Conservation (phyloP, 2,888 invertebrate species). For the Malthinus seriepunctatus region DNA sequence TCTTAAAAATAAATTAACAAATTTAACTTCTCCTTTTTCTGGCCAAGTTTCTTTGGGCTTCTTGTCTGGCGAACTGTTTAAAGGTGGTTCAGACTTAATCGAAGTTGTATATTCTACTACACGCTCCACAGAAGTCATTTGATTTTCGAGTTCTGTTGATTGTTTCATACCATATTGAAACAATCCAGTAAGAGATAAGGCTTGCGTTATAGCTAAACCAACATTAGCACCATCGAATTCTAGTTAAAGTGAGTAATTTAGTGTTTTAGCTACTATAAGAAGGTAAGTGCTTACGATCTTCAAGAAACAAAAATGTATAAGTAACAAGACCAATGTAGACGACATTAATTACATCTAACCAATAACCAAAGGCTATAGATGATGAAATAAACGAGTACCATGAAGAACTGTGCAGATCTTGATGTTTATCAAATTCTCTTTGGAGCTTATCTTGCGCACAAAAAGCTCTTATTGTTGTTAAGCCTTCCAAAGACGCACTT, state of each 20-base stretch:
- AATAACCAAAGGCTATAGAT: conserved; percentile 66
- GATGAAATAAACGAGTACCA: conserved; percentile 66
- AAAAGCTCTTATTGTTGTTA: conserved; percentile 81
- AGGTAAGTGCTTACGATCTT: conserved; percentile 52
- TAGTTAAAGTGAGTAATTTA: conserved; percentile 6
- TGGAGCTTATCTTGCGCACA: conserved; percentile 68
- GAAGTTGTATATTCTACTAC: conserved; percentile 72
- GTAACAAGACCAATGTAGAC: conserved; percentile 63
- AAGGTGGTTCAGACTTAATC: conserved; percentile 67
- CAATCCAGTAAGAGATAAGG: conserved; percentile 72
- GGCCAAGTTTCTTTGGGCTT: conserved; percentile 56
- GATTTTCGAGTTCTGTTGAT: conserved; percentile 70
- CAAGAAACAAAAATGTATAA: conserved; percentile 63
- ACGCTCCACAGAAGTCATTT: conserved; percentile 57
- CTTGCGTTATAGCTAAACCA: conserved; percentile 70
- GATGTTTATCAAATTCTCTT: conserved; percentile 70
- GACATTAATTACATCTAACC: conserved; percentile 67
- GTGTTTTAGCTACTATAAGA: too few species aligned
- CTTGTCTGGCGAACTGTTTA: conserved; percentile 56
- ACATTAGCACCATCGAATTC: conserved; percentile 60
- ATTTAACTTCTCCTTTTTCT: conserved; percentile 60
- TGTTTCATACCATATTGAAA: conserved; percentile 78
- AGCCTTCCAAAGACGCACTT: conserved; percentile 78
- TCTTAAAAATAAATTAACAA: conserved; percentile 63
- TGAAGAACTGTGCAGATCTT: conserved; percentile 68